phyloP scores from a whole-genome alignment of 2,888 invertebrate genomes.

The Celastrina argiolus region DNA sequence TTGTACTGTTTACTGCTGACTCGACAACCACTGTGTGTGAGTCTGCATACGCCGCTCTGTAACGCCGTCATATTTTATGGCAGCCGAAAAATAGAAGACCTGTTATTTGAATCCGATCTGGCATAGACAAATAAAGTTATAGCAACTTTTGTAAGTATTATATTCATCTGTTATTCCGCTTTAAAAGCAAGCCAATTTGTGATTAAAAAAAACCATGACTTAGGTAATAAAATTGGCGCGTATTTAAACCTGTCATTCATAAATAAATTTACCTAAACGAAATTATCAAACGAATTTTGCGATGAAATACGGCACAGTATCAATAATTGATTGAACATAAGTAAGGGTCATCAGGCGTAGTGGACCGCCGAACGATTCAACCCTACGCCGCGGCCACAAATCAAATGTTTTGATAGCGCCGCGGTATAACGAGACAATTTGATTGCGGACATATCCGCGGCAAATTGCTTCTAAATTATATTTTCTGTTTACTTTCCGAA shows the following conservation, averaged over 20 bases:
- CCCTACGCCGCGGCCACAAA: constrained; percentile 66
- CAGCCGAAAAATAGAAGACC: not conserved
- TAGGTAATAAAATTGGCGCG: not conserved
- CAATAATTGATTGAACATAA: constrained; percentile 58
- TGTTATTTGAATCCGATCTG: not conserved
- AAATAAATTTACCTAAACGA: constrained; percentile 13
- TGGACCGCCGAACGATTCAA: constrained; percentile 58
- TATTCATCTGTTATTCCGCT: too few species aligned
- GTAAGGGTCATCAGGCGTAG: constrained; percentile 62
- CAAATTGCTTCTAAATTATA: constrained; percentile 79
- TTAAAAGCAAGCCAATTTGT: not conserved
- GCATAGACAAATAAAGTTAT: not conserved
- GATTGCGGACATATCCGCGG: constrained; percentile 77
- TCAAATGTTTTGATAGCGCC: constrained; percentile 78
- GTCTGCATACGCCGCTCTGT: constrained; percentile 63
- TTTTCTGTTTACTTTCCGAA: constrained; percentile 78
- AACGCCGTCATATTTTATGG: constrained; percentile 23
- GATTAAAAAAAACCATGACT: not conserved
- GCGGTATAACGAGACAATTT: constrained; percentile 77
- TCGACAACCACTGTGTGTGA: constrained; percentile 62
- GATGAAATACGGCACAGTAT: constrained; percentile 31
- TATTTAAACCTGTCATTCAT: constrained; percentile 1
- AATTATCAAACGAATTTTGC: constrained; percentile 25
- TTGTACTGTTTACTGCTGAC: constrained; percentile 72
- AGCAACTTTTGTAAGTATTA: too few species aligned